Evolutionary conservation across 2,113 vertebrate genomes (phyloP).

Genomic region (Camelus dromedarius): DNA sequence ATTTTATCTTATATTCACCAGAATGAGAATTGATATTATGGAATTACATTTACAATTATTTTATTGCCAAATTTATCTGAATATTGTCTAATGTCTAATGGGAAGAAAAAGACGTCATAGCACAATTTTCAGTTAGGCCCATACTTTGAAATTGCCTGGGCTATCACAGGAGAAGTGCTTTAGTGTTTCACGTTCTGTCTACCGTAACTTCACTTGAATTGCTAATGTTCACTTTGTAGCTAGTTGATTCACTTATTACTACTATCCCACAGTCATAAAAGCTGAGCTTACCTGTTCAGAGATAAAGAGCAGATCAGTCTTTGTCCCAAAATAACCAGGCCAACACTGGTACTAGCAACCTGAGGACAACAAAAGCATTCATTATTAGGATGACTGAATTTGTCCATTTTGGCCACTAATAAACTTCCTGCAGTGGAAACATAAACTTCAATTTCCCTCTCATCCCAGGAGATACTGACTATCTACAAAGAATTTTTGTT

Average conservation of each 20-base stretch:
- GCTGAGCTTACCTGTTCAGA: constrained; percentile 85
- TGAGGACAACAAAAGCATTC: constrained; percentile 64
- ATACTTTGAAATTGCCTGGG: background rate
- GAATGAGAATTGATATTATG: background rate
- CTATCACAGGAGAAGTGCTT: background rate
- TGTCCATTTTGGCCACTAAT: background rate
- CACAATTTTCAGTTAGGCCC: background rate
- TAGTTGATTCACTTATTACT: background rate
- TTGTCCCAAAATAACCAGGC: constrained; percentile 83
- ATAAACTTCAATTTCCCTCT: background rate
- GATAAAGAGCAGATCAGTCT: constrained; percentile 85
- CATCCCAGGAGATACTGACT: constrained; percentile 20
- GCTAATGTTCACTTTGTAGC: background rate
- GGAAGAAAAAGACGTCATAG: background rate
- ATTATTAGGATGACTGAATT: constrained; percentile 29
- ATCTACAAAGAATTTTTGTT: background rate
- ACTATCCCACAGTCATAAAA: background rate
- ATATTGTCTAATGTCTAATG: background rate
- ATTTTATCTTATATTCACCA: background rate
- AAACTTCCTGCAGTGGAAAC: background rate
- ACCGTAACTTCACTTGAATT: background rate
- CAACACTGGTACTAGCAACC: constrained; percentile 82
- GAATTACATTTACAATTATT: background rate
- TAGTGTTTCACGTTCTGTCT: background rate
- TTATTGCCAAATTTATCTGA: background rate